Conservation (phyloP, 2,888 invertebrate genomes). For the Tetragonisca angustula region DNA sequence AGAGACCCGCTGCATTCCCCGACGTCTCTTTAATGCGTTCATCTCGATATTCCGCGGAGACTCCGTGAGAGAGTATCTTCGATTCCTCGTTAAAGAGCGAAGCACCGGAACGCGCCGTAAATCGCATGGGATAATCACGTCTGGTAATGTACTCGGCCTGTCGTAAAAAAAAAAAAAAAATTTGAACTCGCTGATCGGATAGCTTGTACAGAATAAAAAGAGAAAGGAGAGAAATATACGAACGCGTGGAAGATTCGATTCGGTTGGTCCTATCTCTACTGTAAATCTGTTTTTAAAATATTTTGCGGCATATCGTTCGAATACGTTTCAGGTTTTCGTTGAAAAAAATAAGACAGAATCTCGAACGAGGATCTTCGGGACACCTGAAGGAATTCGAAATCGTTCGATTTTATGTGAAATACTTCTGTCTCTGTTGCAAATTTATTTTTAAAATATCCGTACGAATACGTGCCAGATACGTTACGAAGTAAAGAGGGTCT, state of each 20-base stretch:
- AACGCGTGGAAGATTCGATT: no score
- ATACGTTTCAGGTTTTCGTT: no score
- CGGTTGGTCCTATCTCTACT: no score
- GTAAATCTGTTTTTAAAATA: no score
- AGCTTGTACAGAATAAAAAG: background rate
- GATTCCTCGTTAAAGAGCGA: conserved; percentile 43
- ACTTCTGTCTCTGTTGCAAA: no score
- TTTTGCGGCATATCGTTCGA: no score
- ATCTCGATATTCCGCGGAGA: conserved; percentile 48
- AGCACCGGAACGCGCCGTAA: conserved; percentile 66
- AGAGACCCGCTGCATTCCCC: conserved; percentile 59
- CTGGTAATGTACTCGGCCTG: conserved; percentile 75
- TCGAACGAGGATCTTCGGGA: conserved; percentile 20
- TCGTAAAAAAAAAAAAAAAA: conserved; percentile 38
- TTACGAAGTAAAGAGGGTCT: no score
- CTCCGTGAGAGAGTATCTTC: conserved; percentile 32
- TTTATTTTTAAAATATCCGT: no score
- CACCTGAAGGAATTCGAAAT: conserved; percentile 49
- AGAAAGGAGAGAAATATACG: no score
- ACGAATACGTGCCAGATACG: no score
- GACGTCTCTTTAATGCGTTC: conserved; percentile 49
- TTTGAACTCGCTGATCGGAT: conserved; percentile 1
- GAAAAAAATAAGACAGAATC: background rate
- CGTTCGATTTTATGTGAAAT: conserved; percentile 62
- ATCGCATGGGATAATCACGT: conserved; percentile 76